These are phyloP conservation scores for Pachypsylla venusta DNA, from an alignment of 1,140 invertebrate genomes.

Conservation along the genomic window DNA sequence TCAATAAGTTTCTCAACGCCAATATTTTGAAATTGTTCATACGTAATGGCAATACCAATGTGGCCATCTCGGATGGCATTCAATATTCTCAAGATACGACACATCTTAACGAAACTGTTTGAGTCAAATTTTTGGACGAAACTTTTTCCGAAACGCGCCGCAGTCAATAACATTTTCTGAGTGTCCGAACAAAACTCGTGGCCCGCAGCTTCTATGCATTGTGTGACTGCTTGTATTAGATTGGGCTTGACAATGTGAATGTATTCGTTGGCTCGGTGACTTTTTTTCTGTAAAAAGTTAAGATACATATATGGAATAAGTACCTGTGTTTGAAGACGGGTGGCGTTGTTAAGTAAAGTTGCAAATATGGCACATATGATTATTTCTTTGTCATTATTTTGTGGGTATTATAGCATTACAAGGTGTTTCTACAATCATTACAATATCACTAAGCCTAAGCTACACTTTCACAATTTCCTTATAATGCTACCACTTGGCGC, in stretches of 20 bases:
- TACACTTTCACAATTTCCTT: no score
- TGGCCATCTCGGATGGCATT: slow-evolving; percentile 76
- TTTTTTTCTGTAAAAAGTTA: slow-evolving; percentile 47
- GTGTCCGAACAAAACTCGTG: slow-evolving; percentile 73
- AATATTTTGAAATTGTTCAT: slow-evolving; percentile 64
- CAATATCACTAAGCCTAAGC: no score
- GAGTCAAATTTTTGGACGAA: slow-evolving; percentile 65
- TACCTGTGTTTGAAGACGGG: no score
- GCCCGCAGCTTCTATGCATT: slow-evolving; percentile 83
- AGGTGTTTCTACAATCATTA: no score
- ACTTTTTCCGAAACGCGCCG: slow-evolving; percentile 89
- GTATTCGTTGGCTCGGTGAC: slow-evolving; percentile 85
- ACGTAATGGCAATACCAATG: slow-evolving; percentile 83
- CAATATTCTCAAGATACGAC: slow-evolving; percentile 70
- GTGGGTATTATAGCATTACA: no score
- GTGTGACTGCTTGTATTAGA: slow-evolving; percentile 59
- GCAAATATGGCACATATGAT: no score
- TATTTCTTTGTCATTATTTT: no score
- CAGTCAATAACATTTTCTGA: slow-evolving; percentile 78
- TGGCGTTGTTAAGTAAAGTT: no score
- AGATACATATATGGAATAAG: no score
- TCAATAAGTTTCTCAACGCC: slow-evolving; percentile 67
- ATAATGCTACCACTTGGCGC: no score
- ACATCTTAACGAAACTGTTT: slow-evolving; percentile 73
- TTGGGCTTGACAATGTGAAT: slow-evolving; percentile 71